Evolutionary conservation across 2,113 vertebrate species (phyloP).

Genomic region (Tapirus terrestris): DNA sequence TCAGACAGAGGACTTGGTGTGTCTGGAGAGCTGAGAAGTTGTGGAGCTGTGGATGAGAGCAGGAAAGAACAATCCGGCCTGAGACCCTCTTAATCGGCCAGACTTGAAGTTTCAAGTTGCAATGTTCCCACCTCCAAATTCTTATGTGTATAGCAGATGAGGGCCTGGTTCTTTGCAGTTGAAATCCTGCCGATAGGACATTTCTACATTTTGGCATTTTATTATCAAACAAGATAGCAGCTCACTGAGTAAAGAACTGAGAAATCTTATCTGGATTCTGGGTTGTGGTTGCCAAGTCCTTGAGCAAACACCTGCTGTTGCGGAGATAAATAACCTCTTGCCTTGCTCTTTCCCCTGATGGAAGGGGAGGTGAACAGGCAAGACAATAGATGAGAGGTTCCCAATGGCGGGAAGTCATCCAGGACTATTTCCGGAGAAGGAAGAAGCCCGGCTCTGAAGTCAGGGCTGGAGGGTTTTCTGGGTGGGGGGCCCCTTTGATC

Average conservation of each 20-base stretch:
- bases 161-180: not conserved
- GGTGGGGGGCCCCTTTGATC: constrained; percentile 22
- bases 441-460: constrained; percentile 51
- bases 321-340: not conserved
- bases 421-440: constrained; percentile 28
- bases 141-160: not conserved
- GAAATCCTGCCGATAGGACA: not conserved
- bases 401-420: not conserved
- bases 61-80: not conserved
- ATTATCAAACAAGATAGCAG: not conserved
- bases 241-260: constrained; percentile 34
- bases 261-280: not conserved
- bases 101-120: not conserved
- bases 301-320: not conserved
- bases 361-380: not conserved
- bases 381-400: not conserved
- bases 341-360: not conserved
- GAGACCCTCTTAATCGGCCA: not conserved
- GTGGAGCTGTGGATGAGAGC: not conserved
- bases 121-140: not conserved
- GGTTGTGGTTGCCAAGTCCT: not conserved
- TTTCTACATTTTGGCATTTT: not conserved
- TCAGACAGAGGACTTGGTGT: not conserved
- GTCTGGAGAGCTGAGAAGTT: not conserved
- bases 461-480: not conserved